These are phyloP conservation scores for Oeneis ivallda DNA, from an alignment of 2,888 invertebrate genomes.

Conservation along the genomic window DNA sequence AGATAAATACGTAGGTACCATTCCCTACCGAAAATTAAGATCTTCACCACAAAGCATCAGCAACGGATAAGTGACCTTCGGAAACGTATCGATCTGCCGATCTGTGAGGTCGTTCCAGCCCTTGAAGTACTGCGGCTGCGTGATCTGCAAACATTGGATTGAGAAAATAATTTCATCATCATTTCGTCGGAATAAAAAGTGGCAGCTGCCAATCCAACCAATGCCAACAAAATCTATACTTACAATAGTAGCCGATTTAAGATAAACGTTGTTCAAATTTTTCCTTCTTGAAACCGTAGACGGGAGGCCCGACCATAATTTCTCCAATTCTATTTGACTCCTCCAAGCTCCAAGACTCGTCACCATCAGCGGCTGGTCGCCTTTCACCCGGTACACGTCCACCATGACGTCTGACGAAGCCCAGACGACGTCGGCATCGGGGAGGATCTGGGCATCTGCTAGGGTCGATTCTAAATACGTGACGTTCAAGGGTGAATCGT, in stretches of 20 bases:
- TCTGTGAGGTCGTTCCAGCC: constrained; percentile 62
- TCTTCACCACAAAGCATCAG: constrained; percentile 63
- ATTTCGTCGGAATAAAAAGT: too few species aligned
- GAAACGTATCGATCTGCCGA: constrained; percentile 65
- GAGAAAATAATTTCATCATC: background rate
- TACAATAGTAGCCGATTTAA: constrained; percentile 59
- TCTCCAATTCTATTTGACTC: constrained; percentile 40
- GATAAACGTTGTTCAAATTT: constrained; percentile 53
- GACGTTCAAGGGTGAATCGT: constrained; percentile 45
- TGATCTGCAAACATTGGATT: constrained; percentile 47
- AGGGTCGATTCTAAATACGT: constrained; percentile 45
- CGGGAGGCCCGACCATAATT: constrained; percentile 50
- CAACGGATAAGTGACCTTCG: constrained; percentile 67
- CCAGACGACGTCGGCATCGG: constrained; percentile 65
- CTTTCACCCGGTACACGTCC: constrained; percentile 60
- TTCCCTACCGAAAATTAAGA: constrained; percentile 56
- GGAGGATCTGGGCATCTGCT: constrained; percentile 49
- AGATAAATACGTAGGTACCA: background rate
- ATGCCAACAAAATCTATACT: constrained; percentile 35
- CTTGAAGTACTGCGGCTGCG: constrained; percentile 60
- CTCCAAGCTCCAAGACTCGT: constrained; percentile 42
- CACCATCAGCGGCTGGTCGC: constrained; percentile 45
- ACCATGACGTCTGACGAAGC: constrained; percentile 47
- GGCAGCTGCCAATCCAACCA: too few species aligned
- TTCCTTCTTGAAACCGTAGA: constrained; percentile 55